Evolutionary conservation across 64 coral and sea anemone species (phyloP).

Genomic region (Stylophora pistillata): DNA sequence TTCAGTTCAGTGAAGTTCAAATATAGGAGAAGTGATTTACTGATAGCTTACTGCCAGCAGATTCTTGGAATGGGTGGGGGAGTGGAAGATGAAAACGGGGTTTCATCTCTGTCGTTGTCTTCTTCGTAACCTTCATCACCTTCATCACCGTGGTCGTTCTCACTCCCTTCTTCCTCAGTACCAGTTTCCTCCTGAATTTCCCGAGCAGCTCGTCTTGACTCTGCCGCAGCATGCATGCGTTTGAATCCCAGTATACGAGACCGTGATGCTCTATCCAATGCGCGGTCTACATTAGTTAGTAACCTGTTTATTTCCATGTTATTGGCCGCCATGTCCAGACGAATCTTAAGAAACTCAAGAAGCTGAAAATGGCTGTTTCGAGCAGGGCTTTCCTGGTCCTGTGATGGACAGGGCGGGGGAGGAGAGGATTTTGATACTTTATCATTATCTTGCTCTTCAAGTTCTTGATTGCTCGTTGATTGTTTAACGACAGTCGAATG

Average conservation of each 20-base stretch:
- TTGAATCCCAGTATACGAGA: neutral
- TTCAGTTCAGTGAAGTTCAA: too few relatives aligned
- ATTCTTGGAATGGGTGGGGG: neutral
- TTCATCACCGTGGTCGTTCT: neutral
- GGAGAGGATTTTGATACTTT: neutral
- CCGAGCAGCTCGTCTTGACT: neutral
- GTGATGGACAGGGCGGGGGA: neutral
- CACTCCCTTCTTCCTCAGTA: neutral
- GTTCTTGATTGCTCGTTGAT: neutral
- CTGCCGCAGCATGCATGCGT: neutral
- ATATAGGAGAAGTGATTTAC: too few relatives aligned
- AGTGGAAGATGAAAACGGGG: neutral
- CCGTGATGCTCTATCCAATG: slow-evolving; percentile 11
- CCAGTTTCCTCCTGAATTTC: neutral
- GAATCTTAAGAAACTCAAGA: slow-evolving; percentile 31
- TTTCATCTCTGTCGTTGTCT: neutral
- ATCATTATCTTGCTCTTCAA: neutral
- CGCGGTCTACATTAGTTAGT: slow-evolving; percentile 5
- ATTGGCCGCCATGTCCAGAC: slow-evolving; percentile 23
- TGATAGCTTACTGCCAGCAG: neutral
- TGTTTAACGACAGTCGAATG: neutral
- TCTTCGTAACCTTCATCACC: neutral
- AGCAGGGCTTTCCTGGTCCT: neutral
- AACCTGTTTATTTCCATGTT: slow-evolving; percentile 38
- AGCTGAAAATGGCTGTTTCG: neutral